phyloP scores from a whole-genome alignment of 2,113 vertebrate genomes.

The Nansenia antarctica region DNA sequence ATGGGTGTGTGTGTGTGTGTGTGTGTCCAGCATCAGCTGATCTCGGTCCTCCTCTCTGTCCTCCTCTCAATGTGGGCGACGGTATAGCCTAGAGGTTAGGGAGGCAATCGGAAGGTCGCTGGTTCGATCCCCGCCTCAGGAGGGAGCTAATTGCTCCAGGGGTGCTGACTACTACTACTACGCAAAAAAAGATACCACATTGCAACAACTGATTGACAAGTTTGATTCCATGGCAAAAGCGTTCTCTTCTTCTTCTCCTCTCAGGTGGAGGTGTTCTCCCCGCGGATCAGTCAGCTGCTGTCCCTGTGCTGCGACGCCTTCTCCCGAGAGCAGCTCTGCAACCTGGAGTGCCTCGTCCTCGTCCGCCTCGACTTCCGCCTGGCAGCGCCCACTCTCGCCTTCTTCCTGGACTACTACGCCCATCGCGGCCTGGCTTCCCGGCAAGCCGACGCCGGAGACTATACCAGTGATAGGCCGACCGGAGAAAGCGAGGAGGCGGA shows the following conservation, averaged over 20 bases:
- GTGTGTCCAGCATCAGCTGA: no score
- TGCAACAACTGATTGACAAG: no score
- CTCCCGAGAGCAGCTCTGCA: slow-evolving; percentile 87
- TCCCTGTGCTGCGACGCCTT: slow-evolving; percentile 86
- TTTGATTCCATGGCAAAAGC: not conserved
- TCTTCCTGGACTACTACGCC: slow-evolving; percentile 89
- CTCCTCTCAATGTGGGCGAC: no score
- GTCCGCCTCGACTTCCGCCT: slow-evolving; percentile 83
- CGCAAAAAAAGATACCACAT: no score
- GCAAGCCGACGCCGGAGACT: slow-evolving; percentile 17
- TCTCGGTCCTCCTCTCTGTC: no score
- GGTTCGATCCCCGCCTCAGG: no score
- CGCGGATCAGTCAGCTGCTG: slow-evolving; percentile 84
- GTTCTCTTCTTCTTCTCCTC: not conserved
- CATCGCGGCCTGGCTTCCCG: slow-evolving; percentile 53
- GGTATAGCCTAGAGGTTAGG: no score
- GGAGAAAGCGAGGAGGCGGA: slow-evolving; percentile 4
- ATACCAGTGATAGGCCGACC: not conserved
- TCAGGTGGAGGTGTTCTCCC: slow-evolving; percentile 89
- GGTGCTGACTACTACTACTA: no score
- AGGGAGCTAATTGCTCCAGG: no score
- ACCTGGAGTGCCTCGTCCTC: slow-evolving; percentile 89
- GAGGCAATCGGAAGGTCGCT: no score
- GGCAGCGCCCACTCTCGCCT: slow-evolving; percentile 84
- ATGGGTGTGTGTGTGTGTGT: no score